These are phyloP conservation scores for Sciurus vulgaris DNA, from an alignment of 2,797 vertebrate species.

Conservation along the genomic window DNA sequence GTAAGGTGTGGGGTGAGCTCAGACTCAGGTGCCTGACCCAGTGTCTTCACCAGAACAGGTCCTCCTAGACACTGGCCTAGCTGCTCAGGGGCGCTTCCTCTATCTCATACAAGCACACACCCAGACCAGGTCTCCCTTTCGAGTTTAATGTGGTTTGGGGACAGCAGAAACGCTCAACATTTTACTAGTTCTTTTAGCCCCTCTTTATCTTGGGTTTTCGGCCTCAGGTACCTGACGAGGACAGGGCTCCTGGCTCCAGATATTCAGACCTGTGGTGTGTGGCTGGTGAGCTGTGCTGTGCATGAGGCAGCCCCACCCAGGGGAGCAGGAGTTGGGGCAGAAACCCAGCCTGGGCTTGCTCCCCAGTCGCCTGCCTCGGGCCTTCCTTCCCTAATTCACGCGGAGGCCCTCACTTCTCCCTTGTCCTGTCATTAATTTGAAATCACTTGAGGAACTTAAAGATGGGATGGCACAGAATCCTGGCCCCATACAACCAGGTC, in stretches of 20 bases:
- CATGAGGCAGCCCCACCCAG: rapidly evolving
- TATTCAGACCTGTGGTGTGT: rapidly evolving
- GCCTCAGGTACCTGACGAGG: background rate
- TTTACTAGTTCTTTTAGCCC: background rate
- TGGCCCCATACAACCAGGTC: background rate
- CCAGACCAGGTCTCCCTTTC: background rate
- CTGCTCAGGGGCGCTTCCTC: background rate
- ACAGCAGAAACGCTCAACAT: background rate
- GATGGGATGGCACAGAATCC: background rate
- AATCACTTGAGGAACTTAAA: background rate
- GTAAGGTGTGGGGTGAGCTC: background rate
- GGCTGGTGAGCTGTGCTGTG: background rate
- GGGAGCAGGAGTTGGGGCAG: background rate
- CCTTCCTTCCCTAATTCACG: background rate
- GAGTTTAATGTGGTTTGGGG: background rate
- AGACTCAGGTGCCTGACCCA: background rate
- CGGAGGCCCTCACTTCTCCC: background rate
- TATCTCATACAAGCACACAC: rapidly evolving
- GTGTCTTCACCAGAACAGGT: background rate
- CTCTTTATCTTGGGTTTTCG: too few relatives aligned
- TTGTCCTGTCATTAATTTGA: background rate
- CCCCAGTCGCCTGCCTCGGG: background rate
- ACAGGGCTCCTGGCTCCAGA: background rate
- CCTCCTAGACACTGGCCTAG: rapidly evolving
- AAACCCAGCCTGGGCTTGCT: background rate